Base-by-base conservation (phyloP, 2,888 invertebrate species). In the Sminthurides aquaticus region DNA sequence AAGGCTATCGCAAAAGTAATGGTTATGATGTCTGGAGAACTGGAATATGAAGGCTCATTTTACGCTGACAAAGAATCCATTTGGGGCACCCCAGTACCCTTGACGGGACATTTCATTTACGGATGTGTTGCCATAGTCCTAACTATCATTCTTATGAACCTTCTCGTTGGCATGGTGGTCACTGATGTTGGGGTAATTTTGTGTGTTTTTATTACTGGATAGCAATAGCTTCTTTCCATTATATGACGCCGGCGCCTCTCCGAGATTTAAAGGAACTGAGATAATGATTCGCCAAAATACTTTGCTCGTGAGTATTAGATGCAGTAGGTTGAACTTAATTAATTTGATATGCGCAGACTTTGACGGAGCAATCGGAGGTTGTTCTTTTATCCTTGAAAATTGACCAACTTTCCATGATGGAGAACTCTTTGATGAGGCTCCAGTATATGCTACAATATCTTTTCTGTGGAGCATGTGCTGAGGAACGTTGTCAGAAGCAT, bases 21-120 rank as follows among this genome's bases (percentile, higher is more conserved):
- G 29, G 55, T 59, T 18, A 64, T 64, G 64, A 58, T 64, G 59
- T 54, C 59, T n/a, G 64, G 64, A n/a, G 64, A 64, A 43, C 25
- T 64, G 2, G 52, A 64, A 5, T 64, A 64, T 20, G 52, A 58
- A n/a, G 59, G 54, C 11, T 49, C 55, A 0, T 64, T 64, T 20
- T 58, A 59, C 25, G 43, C 34, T 5, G 43, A 64, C 18, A 15
- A 34, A 15, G 27, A 25, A 11, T n/a, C n/a, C n/a, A n/a, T n/a
- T n/a, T n/a, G n/a, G n/a, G 57, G 27, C 2, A 49, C 57, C 1
- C 48, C 49, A 27, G 49, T 63, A 15, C 49, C 58, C 11, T n/a
- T 63, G 1, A 43, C 63, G 1, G 52, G 58, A 1, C 64, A 64
- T 34, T 57, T 64, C 18, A 59, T 64, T 20, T 64, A 59, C 55